Evolutionary conservation across 1,140 invertebrate species (phyloP).

Genomic region (Lordiphosa mommai): DNA sequence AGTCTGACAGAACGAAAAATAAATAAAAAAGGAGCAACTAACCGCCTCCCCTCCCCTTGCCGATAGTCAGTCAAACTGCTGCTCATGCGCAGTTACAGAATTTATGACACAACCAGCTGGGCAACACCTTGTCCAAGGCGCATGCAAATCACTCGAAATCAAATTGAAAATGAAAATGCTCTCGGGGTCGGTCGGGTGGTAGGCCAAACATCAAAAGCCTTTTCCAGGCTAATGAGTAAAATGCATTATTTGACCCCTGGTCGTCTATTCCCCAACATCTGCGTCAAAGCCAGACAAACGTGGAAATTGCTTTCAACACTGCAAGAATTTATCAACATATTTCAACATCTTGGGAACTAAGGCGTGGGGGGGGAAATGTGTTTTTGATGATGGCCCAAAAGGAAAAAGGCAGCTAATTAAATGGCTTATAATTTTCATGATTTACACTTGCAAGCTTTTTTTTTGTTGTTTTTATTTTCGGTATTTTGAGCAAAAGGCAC

Average conservation of each 20-base stretch:
- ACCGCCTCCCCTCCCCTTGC: conserved; percentile 5
- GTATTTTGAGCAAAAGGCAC: conserved; percentile 47
- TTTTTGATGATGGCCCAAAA: conserved; percentile 51
- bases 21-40: conserved; percentile 29
- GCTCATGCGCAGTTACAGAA: conserved; percentile 34
- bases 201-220: conserved; percentile 57
- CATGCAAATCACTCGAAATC: conserved; percentile 64
- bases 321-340: conserved; percentile 51
- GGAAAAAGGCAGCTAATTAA: conserved; percentile 59
- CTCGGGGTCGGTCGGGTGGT: conserved; percentile 1
- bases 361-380: conserved; percentile 28
- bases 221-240: conserved; percentile 49
- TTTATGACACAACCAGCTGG: conserved; percentile 30
- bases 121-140: conserved; percentile 27
- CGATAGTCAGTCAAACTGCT: conserved; percentile 10
- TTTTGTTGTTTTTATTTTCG: conserved; percentile 16
- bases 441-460: conserved; percentile 54
- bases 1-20: conserved; percentile 22
- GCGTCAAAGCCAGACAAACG: conserved; percentile 1
- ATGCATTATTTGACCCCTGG: conserved; percentile 64
- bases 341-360: conserved; percentile 37
- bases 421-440: conserved; percentile 75
- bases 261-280: conserved; percentile 34
- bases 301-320: conserved; percentile 64
- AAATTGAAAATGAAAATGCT: conserved; percentile 45